Conservation (phyloP, 2,113 vertebrate species). For the Cinclus cinclus region DNA sequence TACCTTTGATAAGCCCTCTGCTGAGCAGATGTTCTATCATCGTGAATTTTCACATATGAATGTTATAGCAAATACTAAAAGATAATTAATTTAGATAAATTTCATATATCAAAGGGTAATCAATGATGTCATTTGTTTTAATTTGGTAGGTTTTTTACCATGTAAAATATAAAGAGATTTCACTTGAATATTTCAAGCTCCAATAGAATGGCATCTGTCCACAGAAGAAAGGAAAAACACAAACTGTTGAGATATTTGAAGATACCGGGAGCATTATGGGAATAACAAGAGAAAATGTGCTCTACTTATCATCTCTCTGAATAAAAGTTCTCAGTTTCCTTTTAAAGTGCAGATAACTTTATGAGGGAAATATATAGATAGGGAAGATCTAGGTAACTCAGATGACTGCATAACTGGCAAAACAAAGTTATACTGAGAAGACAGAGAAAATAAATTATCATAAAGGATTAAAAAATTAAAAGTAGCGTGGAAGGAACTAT, state of each 20-base stretch:
- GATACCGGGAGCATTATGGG: neutral
- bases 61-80: neutral
- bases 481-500: neutral
- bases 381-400: neutral
- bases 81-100: conserved; percentile 34
- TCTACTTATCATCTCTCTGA: neutral
- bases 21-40: conserved; percentile 5
- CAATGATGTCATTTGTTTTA: neutral
- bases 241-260: neutral
- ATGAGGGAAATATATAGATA: neutral
- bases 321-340: neutral
- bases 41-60: neutral
- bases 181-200: neutral
- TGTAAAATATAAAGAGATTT: neutral
- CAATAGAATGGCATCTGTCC: neutral
- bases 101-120: neutral
- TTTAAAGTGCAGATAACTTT: neutral
- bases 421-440: neutral
- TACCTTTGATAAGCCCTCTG: conserved; percentile 3
- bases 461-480: neutral
- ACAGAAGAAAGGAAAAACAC: neutral
- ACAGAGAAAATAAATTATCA: neutral
- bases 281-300: neutral
- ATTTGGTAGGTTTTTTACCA: neutral
- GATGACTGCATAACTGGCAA: neutral